Percentiles rank a stretch among this genome's conserved stretches.
Evolutionary conservation across 2,113 vertebrate species (phyloP).

Genomic region (Pionites leucogaster): DNA sequence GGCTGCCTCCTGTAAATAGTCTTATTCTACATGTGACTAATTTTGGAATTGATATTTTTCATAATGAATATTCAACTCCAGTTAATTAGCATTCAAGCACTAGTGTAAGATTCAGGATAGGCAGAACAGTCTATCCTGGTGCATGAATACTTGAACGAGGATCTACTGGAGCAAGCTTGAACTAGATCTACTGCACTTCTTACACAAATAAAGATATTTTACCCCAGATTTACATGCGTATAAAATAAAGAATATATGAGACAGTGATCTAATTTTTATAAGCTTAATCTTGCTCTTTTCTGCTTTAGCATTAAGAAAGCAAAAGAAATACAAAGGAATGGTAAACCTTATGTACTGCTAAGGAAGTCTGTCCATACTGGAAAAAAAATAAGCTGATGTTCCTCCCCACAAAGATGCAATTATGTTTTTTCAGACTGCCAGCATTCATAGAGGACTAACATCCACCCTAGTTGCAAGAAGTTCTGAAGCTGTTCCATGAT

Average conservation of each 20-base stretch:
- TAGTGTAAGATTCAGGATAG: background rate
- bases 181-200: background rate
- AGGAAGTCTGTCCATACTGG: background rate
- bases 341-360: background rate
- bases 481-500: background rate
- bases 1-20: background rate
- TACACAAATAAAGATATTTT: background rate
- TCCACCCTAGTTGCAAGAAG: background rate
- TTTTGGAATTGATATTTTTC: background rate
- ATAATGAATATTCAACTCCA: background rate
- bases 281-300: background rate
- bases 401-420: background rate
- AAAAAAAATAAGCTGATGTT: background rate
- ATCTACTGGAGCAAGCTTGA: background rate
- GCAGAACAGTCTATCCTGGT: background rate
- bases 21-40: background rate
- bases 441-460: background rate
- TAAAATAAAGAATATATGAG: background rate
- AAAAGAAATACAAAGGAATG: background rate
- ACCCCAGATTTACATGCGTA: background rate
- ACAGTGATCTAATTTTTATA: background rate
- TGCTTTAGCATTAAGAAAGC: background rate
- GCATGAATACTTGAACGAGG: background rate
- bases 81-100: background rate
- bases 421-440: background rate